Evolutionary conservation across 2,113 vertebrate genomes (phyloP).

Genomic region (Planiliza haematocheilus): DNA sequence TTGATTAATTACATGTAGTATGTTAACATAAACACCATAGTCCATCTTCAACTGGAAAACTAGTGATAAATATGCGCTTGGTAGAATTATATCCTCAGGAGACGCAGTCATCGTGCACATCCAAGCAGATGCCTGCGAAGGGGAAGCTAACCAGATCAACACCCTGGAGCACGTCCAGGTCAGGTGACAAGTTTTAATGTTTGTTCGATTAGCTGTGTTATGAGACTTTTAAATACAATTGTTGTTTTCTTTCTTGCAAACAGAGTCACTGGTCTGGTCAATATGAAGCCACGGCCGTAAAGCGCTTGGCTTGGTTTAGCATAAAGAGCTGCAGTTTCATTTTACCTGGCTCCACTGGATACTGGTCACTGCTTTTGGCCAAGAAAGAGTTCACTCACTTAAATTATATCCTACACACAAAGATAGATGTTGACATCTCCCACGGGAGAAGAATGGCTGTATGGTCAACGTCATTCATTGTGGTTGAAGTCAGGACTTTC

Average conservation of each 20-base stretch:
- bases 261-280: too few relatives aligned
- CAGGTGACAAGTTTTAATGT: not conserved
- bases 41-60: not conserved
- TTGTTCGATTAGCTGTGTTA: not conserved
- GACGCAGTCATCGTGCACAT: constrained; percentile 64
- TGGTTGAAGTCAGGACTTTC: not conserved
- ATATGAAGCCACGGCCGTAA: not conserved
- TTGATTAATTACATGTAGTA: not conserved
- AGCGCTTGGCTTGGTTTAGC: not conserved
- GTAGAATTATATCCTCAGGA: constrained; percentile 71
- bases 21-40: not conserved
- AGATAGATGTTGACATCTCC: too few relatives aligned
- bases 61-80: constrained; percentile 19
- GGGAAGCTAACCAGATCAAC: constrained; percentile 77
- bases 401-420: too few relatives aligned
- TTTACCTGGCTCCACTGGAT: not conserved
- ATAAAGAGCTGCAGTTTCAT: not conserved
- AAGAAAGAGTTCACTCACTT: not conserved
- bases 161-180: constrained; percentile 79
- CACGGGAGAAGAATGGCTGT: not conserved
- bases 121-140: constrained; percentile 71
- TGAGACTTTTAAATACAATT: not conserved
- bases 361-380: not conserved
- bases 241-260: not conserved
- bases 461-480: not conserved